Percentiles rank a stretch among this genome's conserved stretches.
Conservation (phyloP, 2,888 invertebrate genomes). For the Cephus sareptanus region DNA sequence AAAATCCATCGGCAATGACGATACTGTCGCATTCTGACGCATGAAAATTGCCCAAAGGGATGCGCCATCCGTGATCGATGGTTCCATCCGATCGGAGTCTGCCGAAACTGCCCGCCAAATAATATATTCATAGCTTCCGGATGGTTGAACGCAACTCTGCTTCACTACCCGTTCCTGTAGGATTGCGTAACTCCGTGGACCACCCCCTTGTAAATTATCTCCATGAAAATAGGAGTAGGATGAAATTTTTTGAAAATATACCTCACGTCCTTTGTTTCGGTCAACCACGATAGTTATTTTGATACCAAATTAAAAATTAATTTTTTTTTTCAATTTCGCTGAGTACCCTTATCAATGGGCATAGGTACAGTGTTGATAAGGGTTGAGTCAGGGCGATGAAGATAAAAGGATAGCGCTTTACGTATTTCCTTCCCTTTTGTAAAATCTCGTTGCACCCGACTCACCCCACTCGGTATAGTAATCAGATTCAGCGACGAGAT, state of each 20-base stretch:
- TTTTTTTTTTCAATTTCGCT: neutral
- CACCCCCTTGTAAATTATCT: slow-evolving; percentile 19
- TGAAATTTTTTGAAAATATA: slow-evolving; percentile 44
- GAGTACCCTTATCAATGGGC: neutral
- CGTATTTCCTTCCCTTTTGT: neutral
- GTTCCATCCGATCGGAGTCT: slow-evolving; percentile 60
- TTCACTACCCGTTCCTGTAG: slow-evolving; percentile 21
- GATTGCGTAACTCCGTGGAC: neutral
- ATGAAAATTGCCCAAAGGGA: slow-evolving; percentile 66
- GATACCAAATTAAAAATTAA: neutral
- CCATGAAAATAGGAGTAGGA: slow-evolving; percentile 42
- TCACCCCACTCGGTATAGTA: neutral
- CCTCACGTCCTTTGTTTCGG: neutral
- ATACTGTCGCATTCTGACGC: slow-evolving; percentile 59
- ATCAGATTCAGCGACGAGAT: neutral
- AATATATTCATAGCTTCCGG: slow-evolving; percentile 66
- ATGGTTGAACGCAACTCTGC: slow-evolving; percentile 60
- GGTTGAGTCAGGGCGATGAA: neutral
- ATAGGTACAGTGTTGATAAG: neutral
- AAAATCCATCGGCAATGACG: neutral
- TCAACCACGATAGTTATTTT: neutral
- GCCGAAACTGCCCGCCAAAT: slow-evolving; percentile 63
- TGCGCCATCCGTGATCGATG: slow-evolving; percentile 63
- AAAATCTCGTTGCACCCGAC: neutral
- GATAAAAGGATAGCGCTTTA: neutral